Percentiles rank a stretch among this genome's conserved stretches.
phyloP scores from a whole-genome alignment of 2,888 invertebrate genomes.

The Amaurobius ferox region DNA sequence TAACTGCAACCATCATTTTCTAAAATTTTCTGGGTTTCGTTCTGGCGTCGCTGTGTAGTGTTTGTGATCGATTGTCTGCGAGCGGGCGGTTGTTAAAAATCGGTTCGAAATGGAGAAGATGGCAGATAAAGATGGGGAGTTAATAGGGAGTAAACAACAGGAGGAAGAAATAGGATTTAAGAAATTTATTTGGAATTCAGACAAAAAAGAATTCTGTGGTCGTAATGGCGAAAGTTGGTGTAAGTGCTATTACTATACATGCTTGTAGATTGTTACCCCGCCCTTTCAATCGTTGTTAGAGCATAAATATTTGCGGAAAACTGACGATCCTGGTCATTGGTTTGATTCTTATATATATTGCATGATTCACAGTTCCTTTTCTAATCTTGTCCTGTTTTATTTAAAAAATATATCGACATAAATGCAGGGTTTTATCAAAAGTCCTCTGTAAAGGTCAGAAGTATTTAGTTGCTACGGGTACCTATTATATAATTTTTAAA shows the following conservation, averaged over 20 bases:
- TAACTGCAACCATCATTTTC: constrained; percentile 23
- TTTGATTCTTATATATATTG: no score
- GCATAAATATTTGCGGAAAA: constrained; percentile 2
- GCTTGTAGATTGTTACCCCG: constrained; percentile 41
- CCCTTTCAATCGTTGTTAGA: constrained; percentile 36
- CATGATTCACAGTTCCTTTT: background rate
- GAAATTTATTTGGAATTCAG: constrained; percentile 92
- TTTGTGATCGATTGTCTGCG: constrained; percentile 36
- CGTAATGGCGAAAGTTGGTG: constrained; percentile 96
- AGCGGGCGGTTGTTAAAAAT: background rate
- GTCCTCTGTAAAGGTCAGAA: constrained; percentile 64
- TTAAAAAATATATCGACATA: background rate
- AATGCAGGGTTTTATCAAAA: constrained; percentile 14
- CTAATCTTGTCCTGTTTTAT: background rate
- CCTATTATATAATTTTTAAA: background rate
- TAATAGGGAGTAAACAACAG: constrained; percentile 6
- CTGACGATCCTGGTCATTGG: no score
- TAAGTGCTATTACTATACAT: constrained; percentile 81
- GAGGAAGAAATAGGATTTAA: constrained; percentile 82
- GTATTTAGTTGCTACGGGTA: background rate
- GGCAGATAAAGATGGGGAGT: constrained; percentile 47
- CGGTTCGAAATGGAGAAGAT: constrained; percentile 42
- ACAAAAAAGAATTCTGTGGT: constrained; percentile 93
- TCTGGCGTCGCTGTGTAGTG: constrained; percentile 37
- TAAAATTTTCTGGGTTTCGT: constrained; percentile 42